Conservation (phyloP, 2,888 invertebrate genomes). For the Parelbella ahira region DNA sequence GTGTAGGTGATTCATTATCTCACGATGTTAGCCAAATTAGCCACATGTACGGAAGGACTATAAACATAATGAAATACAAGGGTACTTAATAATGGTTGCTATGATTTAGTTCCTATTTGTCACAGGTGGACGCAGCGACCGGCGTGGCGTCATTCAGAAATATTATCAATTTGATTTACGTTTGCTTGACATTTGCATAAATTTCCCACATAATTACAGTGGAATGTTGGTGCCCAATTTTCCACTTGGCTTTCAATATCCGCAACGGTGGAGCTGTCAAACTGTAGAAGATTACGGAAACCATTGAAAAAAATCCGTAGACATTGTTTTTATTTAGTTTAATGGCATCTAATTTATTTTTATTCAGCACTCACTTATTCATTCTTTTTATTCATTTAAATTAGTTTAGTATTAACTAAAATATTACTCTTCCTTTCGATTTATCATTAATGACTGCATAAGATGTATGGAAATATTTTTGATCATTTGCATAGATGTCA, state of each 20-base stretch:
- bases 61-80: constrained; percentile 33
- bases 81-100: constrained; percentile 34
- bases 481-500: too few relatives aligned
- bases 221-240: constrained; percentile 1
- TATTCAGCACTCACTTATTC: too few relatives aligned
- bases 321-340: too few relatives aligned
- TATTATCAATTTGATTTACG: constrained; percentile 13
- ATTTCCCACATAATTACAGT: constrained; percentile 14
- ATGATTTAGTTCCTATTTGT: constrained; percentile 39
- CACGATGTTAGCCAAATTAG: constrained; percentile 35
- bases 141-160: constrained; percentile 9
- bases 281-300: too few relatives aligned
- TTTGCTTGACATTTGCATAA: constrained; percentile 9
- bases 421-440: too few relatives aligned
- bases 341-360: too few relatives aligned
- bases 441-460: too few relatives aligned
- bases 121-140: constrained; percentile 32
- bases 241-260: constrained; percentile 1
- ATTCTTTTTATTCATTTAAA: too few relatives aligned
- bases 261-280: neutral
- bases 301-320: too few relatives aligned
- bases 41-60: constrained; percentile 12
- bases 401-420: too few relatives aligned
- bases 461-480: too few relatives aligned
- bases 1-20: constrained; percentile 33